phyloP scores from a whole-genome alignment of 2,888 invertebrate species.

The Hyposoter dolosus region DNA sequence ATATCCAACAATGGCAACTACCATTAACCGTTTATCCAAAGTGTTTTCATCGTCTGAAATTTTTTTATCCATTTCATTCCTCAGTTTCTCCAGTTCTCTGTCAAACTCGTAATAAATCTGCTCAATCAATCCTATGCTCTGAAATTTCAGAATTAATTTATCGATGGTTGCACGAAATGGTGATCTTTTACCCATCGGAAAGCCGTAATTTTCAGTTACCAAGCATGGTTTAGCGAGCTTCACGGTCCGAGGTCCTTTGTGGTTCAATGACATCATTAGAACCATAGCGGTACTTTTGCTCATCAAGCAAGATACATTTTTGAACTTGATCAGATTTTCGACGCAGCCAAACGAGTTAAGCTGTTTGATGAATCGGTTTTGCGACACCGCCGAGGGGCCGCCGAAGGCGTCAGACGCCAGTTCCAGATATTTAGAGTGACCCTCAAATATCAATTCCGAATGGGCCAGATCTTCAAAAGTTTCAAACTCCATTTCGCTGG shows the following conservation, averaged over 20 bases:
- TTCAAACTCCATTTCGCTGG: slow-evolving; percentile 26
- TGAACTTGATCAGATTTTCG: not conserved
- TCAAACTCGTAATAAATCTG: not conserved
- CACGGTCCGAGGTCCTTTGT: not conserved
- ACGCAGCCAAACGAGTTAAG: slow-evolving; percentile 9
- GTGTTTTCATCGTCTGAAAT: not conserved
- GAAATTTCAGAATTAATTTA: not conserved
- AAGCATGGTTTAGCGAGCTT: slow-evolving; percentile 52
- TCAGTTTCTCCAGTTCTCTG: not conserved
- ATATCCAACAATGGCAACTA: slow-evolving; percentile 9
- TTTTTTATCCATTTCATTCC: not conserved
- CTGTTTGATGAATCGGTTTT: slow-evolving; percentile 37
- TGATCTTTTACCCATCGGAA: slow-evolving; percentile 43
- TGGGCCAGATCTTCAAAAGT: slow-evolving; percentile 62
- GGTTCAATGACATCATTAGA: not conserved
- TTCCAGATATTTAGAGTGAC: slow-evolving; percentile 27
- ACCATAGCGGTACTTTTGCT: not conserved
- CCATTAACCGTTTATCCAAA: not conserved
- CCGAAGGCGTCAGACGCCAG: not conserved
- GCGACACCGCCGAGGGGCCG: not conserved
- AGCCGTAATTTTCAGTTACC: slow-evolving; percentile 43
- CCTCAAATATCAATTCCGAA: slow-evolving; percentile 52
- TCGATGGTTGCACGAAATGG: slow-evolving; percentile 59
- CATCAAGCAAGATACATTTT: slow-evolving; percentile 54
- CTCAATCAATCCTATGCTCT: not conserved